Conservation (phyloP, 2,888 invertebrate species). For the Drosophila vallismaia region DNA sequence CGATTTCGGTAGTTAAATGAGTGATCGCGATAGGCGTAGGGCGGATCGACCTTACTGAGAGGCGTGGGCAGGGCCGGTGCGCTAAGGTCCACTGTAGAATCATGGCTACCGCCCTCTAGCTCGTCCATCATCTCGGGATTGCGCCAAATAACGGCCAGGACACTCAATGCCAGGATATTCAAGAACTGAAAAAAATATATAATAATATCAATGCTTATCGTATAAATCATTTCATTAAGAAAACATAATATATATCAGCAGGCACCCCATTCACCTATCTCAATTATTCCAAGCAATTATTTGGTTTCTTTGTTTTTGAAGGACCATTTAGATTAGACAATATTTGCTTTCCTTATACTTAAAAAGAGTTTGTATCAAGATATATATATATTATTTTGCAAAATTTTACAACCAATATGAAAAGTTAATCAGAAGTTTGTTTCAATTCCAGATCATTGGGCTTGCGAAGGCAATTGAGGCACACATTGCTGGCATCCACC, state of each 20-base stretch:
- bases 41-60: slow-evolving; percentile 88
- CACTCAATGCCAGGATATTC: slow-evolving; percentile 90
- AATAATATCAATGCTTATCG: not conserved
- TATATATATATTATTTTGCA: slow-evolving; percentile 11
- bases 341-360: not conserved
- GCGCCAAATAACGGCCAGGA: slow-evolving; percentile 89
- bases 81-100: slow-evolving; percentile 84
- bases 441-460: not conserved
- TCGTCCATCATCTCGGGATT: slow-evolving; percentile 89
- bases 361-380: not conserved
- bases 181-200: slow-evolving; percentile 86
- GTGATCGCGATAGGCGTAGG: slow-evolving; percentile 86
- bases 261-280: not conserved
- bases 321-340: not conserved
- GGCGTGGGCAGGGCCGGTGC: slow-evolving; percentile 88
- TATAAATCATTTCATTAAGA: not conserved
- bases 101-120: slow-evolving; percentile 84
- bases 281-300: not conserved
- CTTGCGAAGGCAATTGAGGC: slow-evolving; percentile 27
- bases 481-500: slow-evolving; percentile 21
- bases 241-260: not conserved
- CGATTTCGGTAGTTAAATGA: slow-evolving; percentile 88
- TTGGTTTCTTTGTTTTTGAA: not conserved
- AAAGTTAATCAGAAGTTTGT: not conserved
- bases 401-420: slow-evolving; percentile 1